Percentiles rank a stretch among this genome's conserved stretches.
These are phyloP conservation scores for Melitaea cinxia DNA, from an alignment of 1,140 invertebrate genomes.

Conservation along the genomic window DNA sequence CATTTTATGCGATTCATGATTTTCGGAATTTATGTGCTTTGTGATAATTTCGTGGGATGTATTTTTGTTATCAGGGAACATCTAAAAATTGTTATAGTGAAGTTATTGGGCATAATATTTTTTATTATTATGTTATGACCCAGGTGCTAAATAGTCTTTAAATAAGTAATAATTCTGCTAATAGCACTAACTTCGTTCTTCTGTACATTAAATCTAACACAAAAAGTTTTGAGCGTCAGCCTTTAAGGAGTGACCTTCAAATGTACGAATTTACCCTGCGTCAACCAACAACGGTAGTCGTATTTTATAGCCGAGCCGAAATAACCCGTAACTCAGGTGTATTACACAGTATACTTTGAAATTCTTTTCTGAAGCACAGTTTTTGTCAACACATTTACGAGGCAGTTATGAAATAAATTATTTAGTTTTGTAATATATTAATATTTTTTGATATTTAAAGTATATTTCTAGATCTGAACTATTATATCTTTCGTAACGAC, in stretches of 20 bases:
- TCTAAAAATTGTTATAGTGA: background rate
- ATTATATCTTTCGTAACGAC: background rate
- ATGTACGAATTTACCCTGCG: conserved; percentile 56
- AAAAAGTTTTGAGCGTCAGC: conserved; percentile 51
- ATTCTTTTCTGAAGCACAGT: conserved; percentile 13
- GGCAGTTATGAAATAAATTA: background rate
- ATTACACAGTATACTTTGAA: conserved; percentile 13
- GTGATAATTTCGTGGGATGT: background rate
- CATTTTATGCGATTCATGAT: background rate
- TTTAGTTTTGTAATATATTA: background rate
- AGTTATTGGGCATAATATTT: conserved; percentile 19
- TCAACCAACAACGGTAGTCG: conserved; percentile 44
- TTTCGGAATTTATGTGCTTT: background rate
- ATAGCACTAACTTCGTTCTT: conserved; percentile 54
- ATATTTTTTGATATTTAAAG: too few relatives aligned
- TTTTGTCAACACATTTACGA: background rate
- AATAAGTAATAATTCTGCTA: conserved; percentile 58
- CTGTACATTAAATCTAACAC: conserved; percentile 56
- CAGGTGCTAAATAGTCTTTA: conserved; percentile 43
- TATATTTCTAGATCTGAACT: too few relatives aligned
- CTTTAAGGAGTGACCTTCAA: conserved; percentile 52
- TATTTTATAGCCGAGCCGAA: conserved; percentile 55
- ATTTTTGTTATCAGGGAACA: conserved; percentile 9
- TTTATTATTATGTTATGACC: conserved; percentile 31
- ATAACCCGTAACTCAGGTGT: conserved; percentile 35